These are phyloP conservation scores for Gryllus bimaculatus DNA, from an alignment of 1,140 invertebrate species.

Conservation along the genomic window DNA sequence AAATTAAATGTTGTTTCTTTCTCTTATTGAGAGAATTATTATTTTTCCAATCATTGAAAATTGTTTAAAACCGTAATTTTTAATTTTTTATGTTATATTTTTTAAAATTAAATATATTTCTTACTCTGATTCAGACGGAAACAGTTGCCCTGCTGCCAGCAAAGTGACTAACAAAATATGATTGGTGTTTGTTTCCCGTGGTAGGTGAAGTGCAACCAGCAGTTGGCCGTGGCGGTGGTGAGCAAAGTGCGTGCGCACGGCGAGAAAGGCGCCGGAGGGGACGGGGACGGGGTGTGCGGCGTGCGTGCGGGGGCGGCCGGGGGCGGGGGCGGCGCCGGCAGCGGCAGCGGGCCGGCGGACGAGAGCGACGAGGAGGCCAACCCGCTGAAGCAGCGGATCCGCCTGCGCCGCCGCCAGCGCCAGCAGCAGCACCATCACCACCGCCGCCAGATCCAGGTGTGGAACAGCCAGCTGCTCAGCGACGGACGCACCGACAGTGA, in stretches of 20 bases:
- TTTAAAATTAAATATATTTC: too few relatives aligned
- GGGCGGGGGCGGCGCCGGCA: constrained; percentile 26
- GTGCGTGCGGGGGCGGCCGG: constrained; percentile 46
- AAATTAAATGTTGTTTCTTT: too few relatives aligned
- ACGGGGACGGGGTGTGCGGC: constrained; percentile 29
- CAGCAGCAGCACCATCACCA: constrained; percentile 37
- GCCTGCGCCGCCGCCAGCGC: constrained; percentile 44
- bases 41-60: too few relatives aligned
- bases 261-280: background rate
- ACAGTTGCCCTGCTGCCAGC: too few relatives aligned
- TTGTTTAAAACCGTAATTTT: too few relatives aligned
- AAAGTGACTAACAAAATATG: too few relatives aligned
- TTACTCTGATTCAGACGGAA: too few relatives aligned
- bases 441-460: constrained; percentile 22
- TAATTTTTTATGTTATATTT: too few relatives aligned
- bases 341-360: constrained; percentile 37
- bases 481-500: constrained; percentile 51
- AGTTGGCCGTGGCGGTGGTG: constrained; percentile 37
- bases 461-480: constrained; percentile 33
- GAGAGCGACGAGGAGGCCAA: constrained; percentile 62
- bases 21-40: too few relatives aligned
- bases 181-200: too few relatives aligned
- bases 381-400: constrained; percentile 52
- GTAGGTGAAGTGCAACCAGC: constrained; percentile 39
- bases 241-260: constrained; percentile 21